A percentile compares a stretch with the other conserved stretches of the same genome.
phyloP scores from a whole-genome alignment of 2,888 invertebrate genomes.

The Spodoptera littoralis region DNA sequence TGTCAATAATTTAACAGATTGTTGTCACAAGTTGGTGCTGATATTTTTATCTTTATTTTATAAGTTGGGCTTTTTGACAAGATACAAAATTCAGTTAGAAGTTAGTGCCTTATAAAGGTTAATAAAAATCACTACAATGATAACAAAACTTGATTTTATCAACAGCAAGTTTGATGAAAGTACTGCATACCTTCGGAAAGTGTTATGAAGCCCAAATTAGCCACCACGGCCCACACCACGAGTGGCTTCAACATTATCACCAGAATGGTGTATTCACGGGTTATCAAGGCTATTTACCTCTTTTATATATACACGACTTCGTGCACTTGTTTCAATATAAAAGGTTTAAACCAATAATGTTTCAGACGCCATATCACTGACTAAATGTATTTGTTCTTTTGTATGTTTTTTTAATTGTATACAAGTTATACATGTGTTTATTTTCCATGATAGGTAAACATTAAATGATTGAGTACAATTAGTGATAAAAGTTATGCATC shows the following conservation, averaged over 20 bases:
- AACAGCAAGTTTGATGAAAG: slow-evolving; percentile 1
- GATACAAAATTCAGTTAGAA: no score
- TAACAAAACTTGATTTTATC: no score
- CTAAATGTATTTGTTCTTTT: slow-evolving; percentile 3
- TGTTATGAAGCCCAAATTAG: slow-evolving; percentile 46
- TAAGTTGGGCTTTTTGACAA: no score
- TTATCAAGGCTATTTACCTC: slow-evolving; percentile 56
- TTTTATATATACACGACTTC: slow-evolving; percentile 65
- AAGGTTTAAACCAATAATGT: slow-evolving; percentile 33
- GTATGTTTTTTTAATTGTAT: slow-evolving; percentile 7
- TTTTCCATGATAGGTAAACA: slow-evolving; percentile 12
- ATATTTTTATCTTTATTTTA: no score
- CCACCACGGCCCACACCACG: slow-evolving; percentile 58
- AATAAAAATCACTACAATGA: no score
- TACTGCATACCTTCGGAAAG: slow-evolving; percentile 55
- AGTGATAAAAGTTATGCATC: background rate
- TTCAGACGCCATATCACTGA: slow-evolving; percentile 13
- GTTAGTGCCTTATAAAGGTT: no score
- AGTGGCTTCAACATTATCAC: slow-evolving; percentile 66
- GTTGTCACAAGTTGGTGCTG: no score
- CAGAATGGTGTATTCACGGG: slow-evolving; percentile 42
- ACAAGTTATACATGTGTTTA: slow-evolving; percentile 9
- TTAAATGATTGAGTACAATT: slow-evolving; percentile 5
- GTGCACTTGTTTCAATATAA: slow-evolving; percentile 68
- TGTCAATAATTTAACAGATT: no score